Evolutionary conservation across 2,113 vertebrate genomes (phyloP).

Genomic region (Polypterus bichir): DNA sequence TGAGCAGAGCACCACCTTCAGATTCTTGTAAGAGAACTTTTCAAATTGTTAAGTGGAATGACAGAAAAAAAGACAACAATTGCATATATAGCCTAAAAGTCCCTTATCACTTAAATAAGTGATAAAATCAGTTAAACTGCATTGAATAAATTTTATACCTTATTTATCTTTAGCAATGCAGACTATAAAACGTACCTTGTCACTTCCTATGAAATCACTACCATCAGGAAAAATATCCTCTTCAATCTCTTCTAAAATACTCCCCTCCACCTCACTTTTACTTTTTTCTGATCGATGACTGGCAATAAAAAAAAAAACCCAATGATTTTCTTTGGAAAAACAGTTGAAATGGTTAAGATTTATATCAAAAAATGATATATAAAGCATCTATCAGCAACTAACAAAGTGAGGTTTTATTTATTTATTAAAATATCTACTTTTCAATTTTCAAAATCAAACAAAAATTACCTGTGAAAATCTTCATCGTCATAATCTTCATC

Average conservation of each 20-base stretch:
- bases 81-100: too few species aligned
- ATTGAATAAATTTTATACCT: too few species aligned
- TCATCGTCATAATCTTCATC: slow-evolving; percentile 80
- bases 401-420: too few species aligned
- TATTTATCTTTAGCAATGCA: too few species aligned
- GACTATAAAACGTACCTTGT: slow-evolving; percentile 49
- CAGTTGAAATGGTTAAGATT: background rate
- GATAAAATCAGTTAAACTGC: too few species aligned
- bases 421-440: too few species aligned
- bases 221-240: slow-evolving; percentile 67
- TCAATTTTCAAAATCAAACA: background rate
- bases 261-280: slow-evolving; percentile 54
- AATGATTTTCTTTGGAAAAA: background rate
- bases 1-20: too few species aligned
- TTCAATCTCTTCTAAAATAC: slow-evolving; percentile 84
- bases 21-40: too few species aligned
- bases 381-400: too few species aligned
- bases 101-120: too few species aligned
- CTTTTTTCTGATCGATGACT: slow-evolving; percentile 75
- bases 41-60: too few species aligned
- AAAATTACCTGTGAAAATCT: slow-evolving; percentile 81
- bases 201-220: slow-evolving; percentile 56
- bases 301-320: slow-evolving; percentile 23
- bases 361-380: background rate
- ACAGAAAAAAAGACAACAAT: too few species aligned